Evolutionary conservation across 1,140 invertebrate genomes (phyloP).

Genomic region (Melanaphis sacchari): DNA sequence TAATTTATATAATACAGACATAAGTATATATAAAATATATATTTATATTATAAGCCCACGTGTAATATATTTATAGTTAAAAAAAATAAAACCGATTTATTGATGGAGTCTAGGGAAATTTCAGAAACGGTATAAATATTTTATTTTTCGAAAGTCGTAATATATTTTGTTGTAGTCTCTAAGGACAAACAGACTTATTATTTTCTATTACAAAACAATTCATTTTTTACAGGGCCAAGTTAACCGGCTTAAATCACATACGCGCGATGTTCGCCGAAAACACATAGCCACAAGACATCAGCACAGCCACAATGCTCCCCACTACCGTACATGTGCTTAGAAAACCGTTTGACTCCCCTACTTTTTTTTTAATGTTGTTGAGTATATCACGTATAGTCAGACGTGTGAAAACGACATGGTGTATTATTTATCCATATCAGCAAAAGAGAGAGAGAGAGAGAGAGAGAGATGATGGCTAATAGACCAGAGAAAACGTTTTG

Average conservation of each 20-base stretch:
- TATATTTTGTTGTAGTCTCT: not conserved
- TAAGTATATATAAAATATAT: not conserved
- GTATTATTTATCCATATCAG: not conserved
- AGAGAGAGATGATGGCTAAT: not conserved
- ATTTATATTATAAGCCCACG: not conserved
- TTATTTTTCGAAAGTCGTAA: not conserved
- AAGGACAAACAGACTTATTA: not conserved
- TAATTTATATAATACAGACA: not conserved
- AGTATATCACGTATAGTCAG: not conserved
- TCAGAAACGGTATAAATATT: not conserved
- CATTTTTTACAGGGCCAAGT: not conserved
- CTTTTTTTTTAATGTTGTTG: not conserved
- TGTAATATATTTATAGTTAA: not conserved
- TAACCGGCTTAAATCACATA: not conserved
- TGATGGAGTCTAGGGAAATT: not conserved
- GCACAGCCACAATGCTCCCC: too few species aligned
- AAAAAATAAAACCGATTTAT: constrained; percentile 28
- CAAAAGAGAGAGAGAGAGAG: too few species aligned
- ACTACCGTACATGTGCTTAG: not conserved
- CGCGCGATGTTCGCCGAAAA: not conserved
- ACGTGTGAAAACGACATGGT: not conserved
- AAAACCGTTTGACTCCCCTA: not conserved
- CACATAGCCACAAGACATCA: not conserved
- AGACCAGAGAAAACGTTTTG: not conserved
- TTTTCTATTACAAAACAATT: constrained; percentile 16